Evolutionary conservation across 2,888 invertebrate species (phyloP).

Genomic region (Odontocolon sp.): DNA sequence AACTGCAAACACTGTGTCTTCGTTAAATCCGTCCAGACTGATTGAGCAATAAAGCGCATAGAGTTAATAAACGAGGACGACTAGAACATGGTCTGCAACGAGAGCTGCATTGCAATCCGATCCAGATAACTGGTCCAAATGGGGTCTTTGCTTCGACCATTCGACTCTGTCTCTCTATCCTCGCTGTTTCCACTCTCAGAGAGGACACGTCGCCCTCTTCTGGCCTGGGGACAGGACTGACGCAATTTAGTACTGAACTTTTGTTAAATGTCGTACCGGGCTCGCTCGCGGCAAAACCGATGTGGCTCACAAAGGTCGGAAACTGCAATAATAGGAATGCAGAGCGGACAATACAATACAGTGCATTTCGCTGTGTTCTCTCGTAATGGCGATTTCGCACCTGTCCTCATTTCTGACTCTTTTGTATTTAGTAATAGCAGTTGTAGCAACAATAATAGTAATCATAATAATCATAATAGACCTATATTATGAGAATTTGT

Average conservation of each 20-base stretch:
- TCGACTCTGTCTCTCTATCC: not conserved
- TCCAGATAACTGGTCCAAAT: constrained; percentile 57
- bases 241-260: constrained; percentile 47
- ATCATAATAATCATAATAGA: too few relatives aligned
- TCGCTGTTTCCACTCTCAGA: constrained; percentile 11
- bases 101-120: constrained; percentile 60
- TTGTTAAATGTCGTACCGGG: constrained; percentile 42
- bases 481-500: too few relatives aligned
- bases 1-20: too few relatives aligned
- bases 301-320: not conserved
- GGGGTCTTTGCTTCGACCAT: constrained; percentile 26
- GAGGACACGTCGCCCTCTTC: constrained; percentile 25
- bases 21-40: too few relatives aligned
- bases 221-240: constrained; percentile 31
- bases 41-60: constrained; percentile 62
- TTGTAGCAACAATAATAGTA: too few relatives aligned
- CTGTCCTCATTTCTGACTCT: too few relatives aligned
- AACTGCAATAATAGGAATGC: constrained; percentile 4
- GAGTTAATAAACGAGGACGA: constrained; percentile 59
- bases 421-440: too few relatives aligned
- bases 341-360: too few relatives aligned
- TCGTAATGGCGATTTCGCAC: too few relatives aligned
- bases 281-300: not conserved
- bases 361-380: not conserved
- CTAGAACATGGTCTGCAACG: constrained; percentile 41